Base-by-base conservation (phyloP, 2,797 vertebrate genomes). In the Heteromormyrus szaboi region DNA sequence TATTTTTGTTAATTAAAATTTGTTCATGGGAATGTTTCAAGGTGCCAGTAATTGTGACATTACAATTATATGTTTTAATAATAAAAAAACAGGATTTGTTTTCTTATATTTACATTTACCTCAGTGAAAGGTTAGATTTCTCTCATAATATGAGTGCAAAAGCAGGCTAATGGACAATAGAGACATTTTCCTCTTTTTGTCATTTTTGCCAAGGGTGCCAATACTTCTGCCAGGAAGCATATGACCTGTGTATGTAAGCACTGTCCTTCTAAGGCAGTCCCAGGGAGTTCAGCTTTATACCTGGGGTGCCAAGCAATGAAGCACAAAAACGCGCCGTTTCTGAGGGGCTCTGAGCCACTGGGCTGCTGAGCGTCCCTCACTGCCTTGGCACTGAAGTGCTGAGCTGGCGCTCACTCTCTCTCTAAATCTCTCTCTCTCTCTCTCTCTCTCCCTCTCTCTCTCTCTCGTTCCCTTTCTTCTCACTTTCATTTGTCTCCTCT, bases 401-500 rank as follows among this genome's bases (percentile, higher is more conserved):
- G 83, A 85, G 83, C 50, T 85, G 83, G 83, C 83, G 41, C 37
- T 41, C 37, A 29, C 81, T 22, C 14, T 17, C 51, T 17, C 25
- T 25, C 25, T 25, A 25, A 25, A 25, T 25, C 25, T 25, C 51
- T 5, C 4, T 17, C 48, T 53, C 51, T 48, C 51, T 9, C 89
- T n/a, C 33, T 33, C 51, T 53, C 33, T 19, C 68, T 50, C 41
- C n/a, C 51, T 9, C 89, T n/a, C 33, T 33, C 51, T 53, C 33
- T 19, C 68, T 50, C 41, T 41, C 22, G 37, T 53, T 19, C 29
- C 41, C 76, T 81, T 46, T 44, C 76, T 81, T 46, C 37, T 81
- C 76, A 46, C 76, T 81, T 81, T 81, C 76, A 81, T 81, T 46
- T 46, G 76, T 81, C 54, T 81, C 8, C 88, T 88, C 83, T 46